Evolutionary conservation across 2,113 vertebrate species (phyloP).

Genomic region (Willisornis vidua): DNA sequence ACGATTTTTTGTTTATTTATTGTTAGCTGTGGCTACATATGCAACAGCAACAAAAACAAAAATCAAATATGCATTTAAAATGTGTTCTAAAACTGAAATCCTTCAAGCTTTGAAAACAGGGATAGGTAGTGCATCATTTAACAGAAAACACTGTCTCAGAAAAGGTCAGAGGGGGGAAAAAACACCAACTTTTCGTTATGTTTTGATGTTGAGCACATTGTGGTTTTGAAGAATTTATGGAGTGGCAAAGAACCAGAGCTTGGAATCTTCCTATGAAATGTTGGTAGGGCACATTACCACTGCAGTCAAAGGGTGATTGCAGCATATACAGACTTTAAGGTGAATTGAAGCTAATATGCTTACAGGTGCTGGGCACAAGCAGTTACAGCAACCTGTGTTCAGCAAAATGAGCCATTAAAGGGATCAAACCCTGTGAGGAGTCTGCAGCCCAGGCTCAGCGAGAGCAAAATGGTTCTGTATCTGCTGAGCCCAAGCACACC

Average conservation of each 20-base stretch:
- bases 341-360: not conserved
- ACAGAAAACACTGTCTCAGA: not conserved
- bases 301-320: not conserved
- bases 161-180: not conserved
- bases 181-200: not conserved
- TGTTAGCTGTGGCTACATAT: not conserved
- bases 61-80: not conserved
- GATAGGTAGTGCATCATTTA: not conserved
- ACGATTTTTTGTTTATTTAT: constrained; percentile 21
- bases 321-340: not conserved
- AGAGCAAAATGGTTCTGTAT: not conserved
- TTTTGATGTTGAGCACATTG: not conserved
- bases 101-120: not conserved
- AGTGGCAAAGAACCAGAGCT: not conserved
- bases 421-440: not conserved
- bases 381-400: not conserved
- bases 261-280: not conserved
- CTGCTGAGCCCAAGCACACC: not conserved
- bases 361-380: not conserved
- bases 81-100: not conserved
- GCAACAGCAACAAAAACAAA: not conserved
- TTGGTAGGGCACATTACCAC: not conserved
- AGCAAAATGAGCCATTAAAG: not conserved
- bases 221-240: not conserved
- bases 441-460: not conserved